Evolutionary conservation across 2,797 vertebrate species (phyloP), one percentile per base, ranked within the genome.

Genomic region (Syndactyla subalaris): DNA sequence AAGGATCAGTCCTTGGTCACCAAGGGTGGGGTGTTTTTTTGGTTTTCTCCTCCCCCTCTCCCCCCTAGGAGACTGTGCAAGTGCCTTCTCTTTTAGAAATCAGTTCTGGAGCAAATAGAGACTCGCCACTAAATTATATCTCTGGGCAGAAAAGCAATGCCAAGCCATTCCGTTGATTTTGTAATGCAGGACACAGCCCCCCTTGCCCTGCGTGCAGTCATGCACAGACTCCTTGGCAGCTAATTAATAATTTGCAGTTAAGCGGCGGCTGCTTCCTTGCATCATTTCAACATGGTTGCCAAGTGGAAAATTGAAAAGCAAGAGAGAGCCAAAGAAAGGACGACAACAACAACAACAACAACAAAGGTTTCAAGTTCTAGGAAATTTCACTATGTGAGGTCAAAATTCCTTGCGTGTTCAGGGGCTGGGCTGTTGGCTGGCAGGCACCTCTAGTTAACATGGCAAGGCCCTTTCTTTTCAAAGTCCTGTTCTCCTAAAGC

Each of bases 201-300:
- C 91, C 90, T 83, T 61, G 88, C 83, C 78, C 93, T 89, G 89
- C 27, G 51, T 96, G 95, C 89, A 83, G 90, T 80, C 91, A 43
- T 59, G 94, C 94, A 93, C 94, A 90, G 87, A 80, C 73, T 92
- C 88, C 86, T 79, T 96, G 93, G 91, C 91, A 97, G 94, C 92
- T 94, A 95, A 95, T 97, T 97, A 97, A 96, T 95, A 95, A 95
- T 95, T 93, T 96, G 85, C 75, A 90, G 88, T 76, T 88, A 76
- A 86, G 86, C 49, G 26, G 88, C 0, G 70, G 84, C 88, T 95
- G 68, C 70, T 92, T 76, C 76, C 89, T 97, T 96, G 95, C 95
- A 94, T 95, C 92, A 96, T 78, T 94, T 94, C 92, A 89, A 61
- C 0, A 0, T 0, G 0, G 72, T 58, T 93, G 85, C 89, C 93